A percentile compares a stretch with the other conserved stretches of the same genome.
phyloP scores from a whole-genome alignment of 2,797 vertebrate species.

The Enteromius afrohamiltoni region DNA sequence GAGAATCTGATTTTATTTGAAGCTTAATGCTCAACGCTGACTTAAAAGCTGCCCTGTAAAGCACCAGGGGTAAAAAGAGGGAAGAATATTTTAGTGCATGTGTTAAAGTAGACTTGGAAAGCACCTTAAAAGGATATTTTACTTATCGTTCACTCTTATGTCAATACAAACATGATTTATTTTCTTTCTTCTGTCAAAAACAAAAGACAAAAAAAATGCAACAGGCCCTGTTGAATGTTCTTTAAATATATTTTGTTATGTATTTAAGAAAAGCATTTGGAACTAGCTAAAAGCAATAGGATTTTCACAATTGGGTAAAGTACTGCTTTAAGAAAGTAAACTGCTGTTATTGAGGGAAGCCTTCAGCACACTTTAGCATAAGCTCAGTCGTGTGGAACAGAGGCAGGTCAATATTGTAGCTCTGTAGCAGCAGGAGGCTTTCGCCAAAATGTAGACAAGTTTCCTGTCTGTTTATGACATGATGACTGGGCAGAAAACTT shows the following conservation, averaged over 20 bases:
- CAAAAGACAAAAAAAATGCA: not conserved
- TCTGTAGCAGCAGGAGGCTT: slow-evolving; percentile 9
- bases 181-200: not conserved
- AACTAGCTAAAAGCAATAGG: not conserved
- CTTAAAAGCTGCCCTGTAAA: slow-evolving; percentile 42
- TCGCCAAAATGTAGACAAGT: not conserved
- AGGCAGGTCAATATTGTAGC: not conserved
- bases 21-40: slow-evolving; percentile 13
- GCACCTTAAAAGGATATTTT: not conserved
- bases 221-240: not conserved
- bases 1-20: slow-evolving; percentile 54
- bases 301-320: not conserved
- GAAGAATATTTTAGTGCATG: slow-evolving; percentile 47
- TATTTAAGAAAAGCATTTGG: not conserved
- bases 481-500: not conserved
- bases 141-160: not conserved
- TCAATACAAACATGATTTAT: not conserved
- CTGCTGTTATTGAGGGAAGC: not conserved
- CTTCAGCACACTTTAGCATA: slow-evolving; percentile 21
- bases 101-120: slow-evolving; percentile 11
- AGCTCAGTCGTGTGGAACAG: not conserved
- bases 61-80: slow-evolving; percentile 16
- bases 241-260: not conserved
- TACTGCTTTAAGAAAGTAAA: slow-evolving; percentile 5
- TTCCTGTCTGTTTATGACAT: slow-evolving; percentile 9